Evolutionary conservation across 1,140 invertebrate species (phyloP).

Genomic region (Hermatobates lingyangjiaoensis): DNA sequence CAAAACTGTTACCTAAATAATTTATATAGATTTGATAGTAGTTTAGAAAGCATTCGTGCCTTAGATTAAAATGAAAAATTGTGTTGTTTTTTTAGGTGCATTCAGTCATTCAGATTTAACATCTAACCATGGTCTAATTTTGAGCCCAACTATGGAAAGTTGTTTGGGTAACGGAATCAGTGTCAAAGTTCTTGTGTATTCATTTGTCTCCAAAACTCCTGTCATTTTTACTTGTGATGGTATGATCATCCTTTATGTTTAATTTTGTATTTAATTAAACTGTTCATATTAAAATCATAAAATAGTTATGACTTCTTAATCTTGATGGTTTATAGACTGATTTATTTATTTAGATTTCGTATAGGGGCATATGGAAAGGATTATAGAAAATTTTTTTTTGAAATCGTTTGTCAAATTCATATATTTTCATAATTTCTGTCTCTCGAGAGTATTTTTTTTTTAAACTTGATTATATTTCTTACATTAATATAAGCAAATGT

Average conservation of each 20-base stretch:
- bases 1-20: background rate
- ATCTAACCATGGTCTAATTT: conserved; percentile 60
- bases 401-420: background rate
- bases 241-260: conserved; percentile 29
- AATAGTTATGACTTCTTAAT: background rate
- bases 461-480: too few species aligned
- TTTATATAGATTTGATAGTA: background rate
- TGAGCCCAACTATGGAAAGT: conserved; percentile 62
- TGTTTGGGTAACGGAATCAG: conserved; percentile 55
- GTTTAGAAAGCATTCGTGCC: background rate
- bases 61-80: conserved; percentile 7
- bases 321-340: background rate
- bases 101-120: conserved; percentile 45
- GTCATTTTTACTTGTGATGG: conserved; percentile 75
- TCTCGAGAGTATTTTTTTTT: too few species aligned
- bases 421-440: too few species aligned
- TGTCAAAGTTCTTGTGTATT: conserved; percentile 65
- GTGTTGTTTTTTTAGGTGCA: conserved; percentile 31
- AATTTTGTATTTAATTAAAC: conserved; percentile 3
- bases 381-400: background rate
- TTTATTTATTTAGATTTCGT: conserved; percentile 1
- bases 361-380: background rate
- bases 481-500: too few species aligned
- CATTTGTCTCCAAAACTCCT: conserved; percentile 33
- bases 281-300: background rate